These are phyloP conservation scores for Canis aureus DNA, from an alignment of 2,113 vertebrate genomes.

Conservation along the genomic window DNA sequence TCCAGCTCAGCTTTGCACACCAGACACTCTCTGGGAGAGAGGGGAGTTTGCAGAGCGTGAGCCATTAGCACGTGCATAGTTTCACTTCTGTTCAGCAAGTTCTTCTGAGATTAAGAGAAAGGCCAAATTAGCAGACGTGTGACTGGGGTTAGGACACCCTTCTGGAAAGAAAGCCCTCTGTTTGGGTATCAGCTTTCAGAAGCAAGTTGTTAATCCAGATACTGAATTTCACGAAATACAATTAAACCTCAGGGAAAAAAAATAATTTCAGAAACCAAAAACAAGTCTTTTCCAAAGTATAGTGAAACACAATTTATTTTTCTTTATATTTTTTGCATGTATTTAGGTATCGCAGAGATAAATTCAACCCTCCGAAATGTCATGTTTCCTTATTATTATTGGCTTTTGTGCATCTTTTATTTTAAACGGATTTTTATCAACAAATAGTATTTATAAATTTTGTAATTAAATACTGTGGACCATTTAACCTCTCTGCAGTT, in stretches of 20 bases:
- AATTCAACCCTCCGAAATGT: constrained; percentile 39
- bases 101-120: constrained; percentile 91
- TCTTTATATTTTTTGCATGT: not conserved
- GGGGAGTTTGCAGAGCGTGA: constrained; percentile 90
- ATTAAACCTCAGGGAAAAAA: constrained; percentile 75
- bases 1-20: constrained; percentile 91
- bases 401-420: constrained; percentile 58
- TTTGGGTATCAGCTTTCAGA: constrained; percentile 89
- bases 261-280: constrained; percentile 37
- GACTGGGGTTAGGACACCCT: constrained; percentile 90
- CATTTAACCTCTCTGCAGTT: constrained; percentile 35
- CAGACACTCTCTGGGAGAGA: constrained; percentile 88
- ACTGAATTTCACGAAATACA: constrained; percentile 86
- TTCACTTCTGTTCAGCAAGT: constrained; percentile 90
- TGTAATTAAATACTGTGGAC: constrained; percentile 50
- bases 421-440: constrained; percentile 59
- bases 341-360: not conserved
- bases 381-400: constrained; percentile 37
- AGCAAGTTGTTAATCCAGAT: constrained; percentile 86
- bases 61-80: constrained; percentile 95
- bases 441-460: not conserved
- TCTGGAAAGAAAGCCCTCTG: constrained; percentile 87
- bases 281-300: constrained; percentile 42
- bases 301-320: constrained; percentile 55
- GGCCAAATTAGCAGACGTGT: constrained; percentile 91